These are phyloP conservation scores for Drosophila ananassae DNA, from an alignment of 1,140 invertebrate species.

Conservation along the genomic window DNA sequence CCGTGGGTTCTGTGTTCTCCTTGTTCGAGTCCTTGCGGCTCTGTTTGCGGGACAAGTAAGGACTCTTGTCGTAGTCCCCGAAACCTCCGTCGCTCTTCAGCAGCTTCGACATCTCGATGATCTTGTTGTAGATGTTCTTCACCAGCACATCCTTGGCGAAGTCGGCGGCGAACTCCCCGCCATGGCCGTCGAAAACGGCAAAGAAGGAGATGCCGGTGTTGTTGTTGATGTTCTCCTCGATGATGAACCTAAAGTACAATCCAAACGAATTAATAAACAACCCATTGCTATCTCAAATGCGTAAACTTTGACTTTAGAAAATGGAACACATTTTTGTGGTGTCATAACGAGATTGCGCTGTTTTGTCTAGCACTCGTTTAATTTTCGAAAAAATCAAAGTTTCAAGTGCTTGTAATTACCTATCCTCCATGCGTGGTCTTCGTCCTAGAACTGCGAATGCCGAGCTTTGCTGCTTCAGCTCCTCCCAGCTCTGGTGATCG, in stretches of 20 bases:
- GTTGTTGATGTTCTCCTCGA: conserved; percentile 90
- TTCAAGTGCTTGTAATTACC: conserved; percentile 70
- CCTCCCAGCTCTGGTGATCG: conserved; percentile 89
- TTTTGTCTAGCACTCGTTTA: not conserved
- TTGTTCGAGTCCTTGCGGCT: conserved; percentile 75
- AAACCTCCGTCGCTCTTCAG: conserved; percentile 77
- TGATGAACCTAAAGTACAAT: conserved; percentile 86
- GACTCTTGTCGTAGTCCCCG: conserved; percentile 70
- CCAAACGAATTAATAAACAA: not conserved
- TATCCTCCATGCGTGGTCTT: conserved; percentile 96
- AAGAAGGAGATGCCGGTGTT: conserved; percentile 91
- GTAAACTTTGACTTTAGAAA: not conserved
- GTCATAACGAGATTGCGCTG: not conserved
- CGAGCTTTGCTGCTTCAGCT: conserved; percentile 89
- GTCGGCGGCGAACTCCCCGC: conserved; percentile 96
- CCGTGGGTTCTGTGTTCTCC: conserved; percentile 63
- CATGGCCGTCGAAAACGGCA: conserved; percentile 97
- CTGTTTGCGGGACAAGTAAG: conserved; percentile 70
- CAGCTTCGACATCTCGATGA: conserved; percentile 89
- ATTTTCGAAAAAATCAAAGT: not conserved
- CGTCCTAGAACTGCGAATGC: conserved; percentile 95
- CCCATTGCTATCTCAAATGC: not conserved
- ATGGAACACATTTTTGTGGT: not conserved
- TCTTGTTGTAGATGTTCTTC: conserved; percentile 90
- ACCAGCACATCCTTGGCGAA: conserved; percentile 93